Evolutionary conservation across 64 coral and sea anemone species (phyloP).

Genomic region (Exaiptasia diaphana): DNA sequence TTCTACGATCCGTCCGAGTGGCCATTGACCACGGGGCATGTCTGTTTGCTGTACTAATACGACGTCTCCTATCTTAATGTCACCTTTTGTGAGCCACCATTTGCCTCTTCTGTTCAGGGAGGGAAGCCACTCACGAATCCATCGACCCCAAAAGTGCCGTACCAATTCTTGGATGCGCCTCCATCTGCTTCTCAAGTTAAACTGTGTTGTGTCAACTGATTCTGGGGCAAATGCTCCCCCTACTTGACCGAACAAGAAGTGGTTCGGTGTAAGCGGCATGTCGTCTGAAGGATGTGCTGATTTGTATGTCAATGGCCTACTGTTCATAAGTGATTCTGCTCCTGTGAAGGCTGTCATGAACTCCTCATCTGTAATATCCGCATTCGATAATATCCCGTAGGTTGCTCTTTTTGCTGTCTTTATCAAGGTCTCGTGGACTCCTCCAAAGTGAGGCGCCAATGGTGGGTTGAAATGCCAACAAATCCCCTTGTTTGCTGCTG

Average conservation of each 20-base stretch:
- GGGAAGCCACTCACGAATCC: constrained; percentile 56
- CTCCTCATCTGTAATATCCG: constrained; percentile 71
- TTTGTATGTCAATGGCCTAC: constrained; percentile 56
- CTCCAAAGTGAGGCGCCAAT: constrained; percentile 36
- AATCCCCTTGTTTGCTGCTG: constrained; percentile 33
- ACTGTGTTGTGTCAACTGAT: constrained; percentile 26
- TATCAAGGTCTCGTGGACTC: constrained; percentile 46
- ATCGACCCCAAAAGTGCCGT: constrained; percentile 36
- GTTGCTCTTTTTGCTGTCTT: constrained; percentile 35
- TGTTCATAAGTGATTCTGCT: constrained; percentile 53
- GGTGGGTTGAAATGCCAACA: constrained; percentile 40
- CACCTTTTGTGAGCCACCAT: constrained; percentile 1
- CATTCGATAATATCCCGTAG: constrained; percentile 30
- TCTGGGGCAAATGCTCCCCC: constrained; percentile 62
- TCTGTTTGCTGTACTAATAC: constrained; percentile 26
- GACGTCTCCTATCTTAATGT: constrained; percentile 28
- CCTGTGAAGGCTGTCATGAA: constrained; percentile 40
- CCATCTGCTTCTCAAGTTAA: constrained; percentile 49
- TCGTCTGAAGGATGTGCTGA: constrained; percentile 16
- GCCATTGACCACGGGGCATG: constrained; percentile 17
- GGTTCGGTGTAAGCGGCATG: constrained; percentile 29
- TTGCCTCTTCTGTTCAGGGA: constrained; percentile 37
- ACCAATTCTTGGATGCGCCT: constrained; percentile 57
- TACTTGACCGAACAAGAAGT: constrained; percentile 55
- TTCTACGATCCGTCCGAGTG: constrained; percentile 41